Evolutionary conservation across 1,140 invertebrate species (phyloP).

Genomic region (Uloborus diversus): DNA sequence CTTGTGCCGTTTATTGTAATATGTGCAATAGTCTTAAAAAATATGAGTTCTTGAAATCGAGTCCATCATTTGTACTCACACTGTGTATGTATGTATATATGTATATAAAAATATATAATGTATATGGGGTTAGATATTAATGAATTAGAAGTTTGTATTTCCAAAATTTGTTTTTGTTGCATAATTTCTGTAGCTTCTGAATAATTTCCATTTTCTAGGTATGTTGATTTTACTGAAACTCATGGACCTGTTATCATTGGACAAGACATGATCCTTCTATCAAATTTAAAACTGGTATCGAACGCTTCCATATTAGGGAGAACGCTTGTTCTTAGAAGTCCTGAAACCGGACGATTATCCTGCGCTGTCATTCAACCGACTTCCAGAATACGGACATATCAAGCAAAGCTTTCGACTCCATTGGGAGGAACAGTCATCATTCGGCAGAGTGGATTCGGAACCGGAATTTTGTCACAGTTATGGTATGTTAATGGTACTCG

Average conservation of each 20-base stretch:
- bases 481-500: conserved; percentile 55
- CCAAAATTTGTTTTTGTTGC: too few species aligned
- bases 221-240: conserved; percentile 57
- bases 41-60: too few species aligned
- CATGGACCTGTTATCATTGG: conserved; percentile 56
- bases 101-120: too few species aligned
- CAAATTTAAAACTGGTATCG: conserved; percentile 48
- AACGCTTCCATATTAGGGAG: conserved; percentile 57
- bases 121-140: too few species aligned
- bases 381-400: conserved; percentile 47
- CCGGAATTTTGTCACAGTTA: conserved; percentile 53
- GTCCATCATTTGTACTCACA: too few species aligned
- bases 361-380: conserved; percentile 59
- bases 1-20: too few species aligned
- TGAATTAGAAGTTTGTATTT: too few species aligned
- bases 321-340: conserved; percentile 58
- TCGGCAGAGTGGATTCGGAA: conserved; percentile 53
- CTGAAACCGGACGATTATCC: conserved; percentile 51
- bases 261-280: conserved; percentile 55
- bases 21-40: too few species aligned
- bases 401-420: conserved; percentile 46
- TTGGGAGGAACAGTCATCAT: conserved; percentile 50
- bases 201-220: conserved; percentile 44
- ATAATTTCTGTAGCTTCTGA: too few species aligned
- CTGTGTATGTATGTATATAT: too few species aligned